These are phyloP conservation scores for Pseudorasbora parva DNA, from an alignment of 2,113 vertebrate species.

Conservation along the genomic window DNA sequence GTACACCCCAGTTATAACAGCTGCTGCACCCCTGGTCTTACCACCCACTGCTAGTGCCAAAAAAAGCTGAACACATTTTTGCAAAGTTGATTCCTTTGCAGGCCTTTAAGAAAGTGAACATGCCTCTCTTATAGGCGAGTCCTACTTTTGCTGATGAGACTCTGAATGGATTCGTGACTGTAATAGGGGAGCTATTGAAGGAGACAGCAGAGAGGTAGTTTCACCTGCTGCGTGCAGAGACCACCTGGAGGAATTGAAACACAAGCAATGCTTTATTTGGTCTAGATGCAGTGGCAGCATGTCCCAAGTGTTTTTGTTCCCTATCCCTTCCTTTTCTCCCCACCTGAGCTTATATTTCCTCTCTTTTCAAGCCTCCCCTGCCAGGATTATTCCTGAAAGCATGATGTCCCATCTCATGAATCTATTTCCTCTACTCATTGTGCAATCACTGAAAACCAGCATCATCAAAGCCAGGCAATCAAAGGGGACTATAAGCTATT, in stretches of 20 bases:
- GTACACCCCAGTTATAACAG: too few species aligned
- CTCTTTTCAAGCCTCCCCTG: slow-evolving; percentile 62
- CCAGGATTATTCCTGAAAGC: slow-evolving; percentile 64
- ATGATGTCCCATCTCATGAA: slow-evolving; percentile 60
- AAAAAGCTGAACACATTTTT: not conserved
- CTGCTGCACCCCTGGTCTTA: not conserved
- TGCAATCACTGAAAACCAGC: slow-evolving; percentile 45
- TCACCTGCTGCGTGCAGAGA: slow-evolving; percentile 61
- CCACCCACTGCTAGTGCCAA: not conserved
- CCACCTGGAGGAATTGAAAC: slow-evolving; percentile 63
- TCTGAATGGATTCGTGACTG: slow-evolving; percentile 64
- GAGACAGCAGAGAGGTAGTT: slow-evolving; percentile 55
- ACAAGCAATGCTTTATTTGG: slow-evolving; percentile 44
- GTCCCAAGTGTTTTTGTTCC: slow-evolving; percentile 62
- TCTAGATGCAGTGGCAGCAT: slow-evolving; percentile 56
- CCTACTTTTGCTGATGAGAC: slow-evolving; percentile 63
- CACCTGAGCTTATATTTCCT: slow-evolving; percentile 27
- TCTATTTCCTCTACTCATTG: slow-evolving; percentile 63
- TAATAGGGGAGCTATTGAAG: slow-evolving; percentile 59
- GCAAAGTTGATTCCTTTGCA: slow-evolving; percentile 2
- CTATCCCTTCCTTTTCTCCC: slow-evolving; percentile 54
- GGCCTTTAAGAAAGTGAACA: not conserved
- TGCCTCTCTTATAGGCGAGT: not conserved
- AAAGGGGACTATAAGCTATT: slow-evolving; percentile 59
- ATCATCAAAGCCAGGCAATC: slow-evolving; percentile 54